Base-by-base conservation (phyloP, 2,113 vertebrate species). In the Sardina pilchardus region DNA sequence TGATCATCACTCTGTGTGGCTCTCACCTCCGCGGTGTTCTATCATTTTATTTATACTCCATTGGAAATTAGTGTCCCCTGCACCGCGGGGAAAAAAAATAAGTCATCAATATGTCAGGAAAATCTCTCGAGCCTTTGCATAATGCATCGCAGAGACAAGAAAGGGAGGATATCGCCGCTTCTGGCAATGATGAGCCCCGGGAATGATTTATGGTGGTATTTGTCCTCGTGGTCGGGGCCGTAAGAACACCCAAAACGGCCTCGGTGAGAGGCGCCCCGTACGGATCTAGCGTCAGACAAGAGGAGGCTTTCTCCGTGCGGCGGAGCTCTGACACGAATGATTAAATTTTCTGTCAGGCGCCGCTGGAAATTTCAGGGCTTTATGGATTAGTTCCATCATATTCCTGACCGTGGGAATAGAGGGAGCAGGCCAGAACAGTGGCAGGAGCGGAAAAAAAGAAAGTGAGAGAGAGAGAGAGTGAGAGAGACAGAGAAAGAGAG, bases 371-470 rank as follows among this genome's bases (percentile, higher is more conserved):
- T 12, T 30, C 26, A 67, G n/a, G 56, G 63, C 63, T 71, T 34
- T 71, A 71, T 71, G 63, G 63, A 30, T 71, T 71, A 71, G 63
- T 71, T 67, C 59, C 63, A 71, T 71, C 24, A 30, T 71, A 71
- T 10, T 67, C 59, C 26, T n/a, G 24, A 26, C 59, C 10, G 26
- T 30, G 63, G 12, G 26, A 30, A 30, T 26, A 34, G n/a, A 34
- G 26, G 30, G 75, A 36, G 21, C 43, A 24, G 24, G 42, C 19
- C 36, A 43, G 42, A 44, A n/a, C 5, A 82, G 6, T 47, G 19
- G 26, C 3, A 21, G n/a, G 43, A 82, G 39, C 36, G 24, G 42
- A 16, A 36, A n/a, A 26, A 82, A n/a, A 47, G 30, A 82, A 24
- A n/a, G 56, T 26, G 56, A n/a, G 56, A 7, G 19, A 3, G 21